These are phyloP conservation scores for Hydraecia micacea DNA, from an alignment of 2,888 invertebrate species.

Conservation along the genomic window DNA sequence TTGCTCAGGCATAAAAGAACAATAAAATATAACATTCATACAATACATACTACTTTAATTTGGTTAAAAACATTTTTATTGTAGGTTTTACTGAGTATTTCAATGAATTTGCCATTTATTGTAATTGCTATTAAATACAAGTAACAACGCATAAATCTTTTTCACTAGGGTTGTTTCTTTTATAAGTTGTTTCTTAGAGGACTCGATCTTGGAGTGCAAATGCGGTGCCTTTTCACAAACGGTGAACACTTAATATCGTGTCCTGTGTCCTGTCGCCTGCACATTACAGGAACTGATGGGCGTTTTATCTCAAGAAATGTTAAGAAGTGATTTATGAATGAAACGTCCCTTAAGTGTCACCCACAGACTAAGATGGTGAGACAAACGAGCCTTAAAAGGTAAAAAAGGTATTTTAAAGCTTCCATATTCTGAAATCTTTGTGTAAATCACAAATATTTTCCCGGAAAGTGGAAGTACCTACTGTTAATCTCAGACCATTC, in stretches of 20 bases:
- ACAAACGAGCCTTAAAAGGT: not conserved
- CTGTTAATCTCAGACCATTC: not conserved
- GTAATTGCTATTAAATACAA: not conserved
- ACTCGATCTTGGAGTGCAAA: not conserved
- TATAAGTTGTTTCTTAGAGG: not conserved
- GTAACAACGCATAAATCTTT: not conserved
- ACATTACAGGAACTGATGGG: too few species aligned
- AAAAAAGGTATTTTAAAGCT: not conserved
- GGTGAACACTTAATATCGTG: not conserved
- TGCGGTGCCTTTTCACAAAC: not conserved
- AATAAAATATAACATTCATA: not conserved
- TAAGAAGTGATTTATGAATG: not conserved
- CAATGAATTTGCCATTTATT: not conserved
- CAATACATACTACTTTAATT: not conserved
- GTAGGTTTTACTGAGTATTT: not conserved
- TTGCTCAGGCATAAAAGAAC: not conserved
- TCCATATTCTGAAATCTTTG: slow-evolving; percentile 1
- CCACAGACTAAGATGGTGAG: not conserved
- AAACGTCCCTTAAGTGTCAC: not conserved
- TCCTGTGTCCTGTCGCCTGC: too few species aligned
- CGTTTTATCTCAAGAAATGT: not conserved
- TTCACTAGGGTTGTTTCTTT: not conserved
- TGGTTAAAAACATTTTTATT: not conserved
- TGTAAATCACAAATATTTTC: not conserved
- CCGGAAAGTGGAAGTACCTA: accelerated